Evolutionary conservation across 2,888 invertebrate genomes (phyloP).

Genomic region (Molorchus minor): DNA sequence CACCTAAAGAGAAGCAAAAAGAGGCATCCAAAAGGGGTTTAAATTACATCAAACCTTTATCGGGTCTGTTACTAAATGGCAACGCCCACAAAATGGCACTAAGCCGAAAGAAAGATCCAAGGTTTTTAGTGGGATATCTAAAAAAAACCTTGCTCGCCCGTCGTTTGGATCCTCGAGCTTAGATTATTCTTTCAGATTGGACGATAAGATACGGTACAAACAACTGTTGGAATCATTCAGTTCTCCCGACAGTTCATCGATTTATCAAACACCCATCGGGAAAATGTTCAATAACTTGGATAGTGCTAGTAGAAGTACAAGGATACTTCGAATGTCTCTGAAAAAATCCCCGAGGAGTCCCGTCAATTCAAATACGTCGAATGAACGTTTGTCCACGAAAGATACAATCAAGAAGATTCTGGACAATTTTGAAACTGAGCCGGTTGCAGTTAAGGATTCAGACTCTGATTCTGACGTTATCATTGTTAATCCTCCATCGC

Average conservation of each 20-base stretch:
- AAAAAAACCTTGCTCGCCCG: conserved; percentile 1
- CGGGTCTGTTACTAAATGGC: conserved; percentile 8
- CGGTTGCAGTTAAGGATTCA: conserved; percentile 54
- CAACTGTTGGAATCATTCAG: conserved; percentile 64
- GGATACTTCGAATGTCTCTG: conserved; percentile 40
- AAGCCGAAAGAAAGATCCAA: conserved; percentile 29
- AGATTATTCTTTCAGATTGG: conserved; percentile 67
- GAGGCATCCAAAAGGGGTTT: conserved; percentile 45
- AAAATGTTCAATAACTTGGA: conserved; percentile 43
- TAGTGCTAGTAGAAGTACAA: conserved; percentile 30
- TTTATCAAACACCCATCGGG: conserved; percentile 50
- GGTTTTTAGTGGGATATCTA: not conserved
- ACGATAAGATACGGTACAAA: conserved; percentile 68
- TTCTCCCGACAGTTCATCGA: conserved; percentile 43
- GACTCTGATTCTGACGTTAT: conserved; percentile 60
- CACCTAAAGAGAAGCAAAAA: conserved; percentile 43
- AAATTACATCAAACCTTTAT: conserved; percentile 32
- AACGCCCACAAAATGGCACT: conserved; percentile 13
- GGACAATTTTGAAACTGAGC: conserved; percentile 51
- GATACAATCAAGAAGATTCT: conserved; percentile 52
- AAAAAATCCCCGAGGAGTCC: conserved; percentile 15
- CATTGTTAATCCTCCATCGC: conserved; percentile 56
- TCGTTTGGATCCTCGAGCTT: conserved; percentile 50
- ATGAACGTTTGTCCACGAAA: conserved; percentile 47
- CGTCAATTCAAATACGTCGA: conserved; percentile 19